A percentile compares a stretch with the other conserved stretches of the same genome.
These are phyloP conservation scores for Zygothrica quintamaculata DNA, from an alignment of 2,888 invertebrate species.

Conservation along the genomic window DNA sequence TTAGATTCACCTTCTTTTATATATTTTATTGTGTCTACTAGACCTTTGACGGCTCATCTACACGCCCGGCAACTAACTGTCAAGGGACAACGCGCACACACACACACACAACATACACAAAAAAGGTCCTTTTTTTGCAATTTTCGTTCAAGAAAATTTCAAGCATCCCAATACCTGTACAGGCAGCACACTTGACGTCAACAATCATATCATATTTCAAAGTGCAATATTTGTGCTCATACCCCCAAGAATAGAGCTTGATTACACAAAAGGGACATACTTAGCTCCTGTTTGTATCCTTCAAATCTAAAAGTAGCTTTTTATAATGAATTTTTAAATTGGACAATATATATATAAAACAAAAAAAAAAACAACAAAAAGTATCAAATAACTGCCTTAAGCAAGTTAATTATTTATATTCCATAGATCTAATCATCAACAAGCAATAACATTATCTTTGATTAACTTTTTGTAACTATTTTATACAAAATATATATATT, in stretches of 20 bases:
- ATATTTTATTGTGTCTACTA: slow-evolving; percentile 18
- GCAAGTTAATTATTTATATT: too few species aligned
- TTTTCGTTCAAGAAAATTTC: slow-evolving; percentile 63
- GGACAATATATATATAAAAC: too few species aligned
- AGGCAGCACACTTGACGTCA: slow-evolving; percentile 9
- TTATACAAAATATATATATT: too few species aligned
- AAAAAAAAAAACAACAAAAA: too few species aligned
- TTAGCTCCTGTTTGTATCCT: slow-evolving; percentile 2
- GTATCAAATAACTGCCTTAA: too few species aligned
- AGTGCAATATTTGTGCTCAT: background rate
- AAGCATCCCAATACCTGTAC: slow-evolving; percentile 26
- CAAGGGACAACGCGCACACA: slow-evolving; percentile 29
- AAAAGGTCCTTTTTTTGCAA: slow-evolving; percentile 48
- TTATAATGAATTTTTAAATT: too few species aligned
- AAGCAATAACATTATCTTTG: too few species aligned
- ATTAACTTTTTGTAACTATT: too few species aligned
- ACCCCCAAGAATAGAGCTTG: background rate
- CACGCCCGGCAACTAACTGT: slow-evolving; percentile 50
- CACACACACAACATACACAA: too few species aligned
- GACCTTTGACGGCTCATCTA: slow-evolving; percentile 6
- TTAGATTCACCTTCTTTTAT: slow-evolving; percentile 25
- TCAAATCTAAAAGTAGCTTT: too few species aligned
- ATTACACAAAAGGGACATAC: background rate
- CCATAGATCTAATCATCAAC: too few species aligned
- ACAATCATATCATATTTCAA: slow-evolving; percentile 48